Percentiles rank a stretch among this genome's conserved stretches.
Evolutionary conservation across 2,113 vertebrate species (phyloP).

Genomic region (Macquaria australasica): DNA sequence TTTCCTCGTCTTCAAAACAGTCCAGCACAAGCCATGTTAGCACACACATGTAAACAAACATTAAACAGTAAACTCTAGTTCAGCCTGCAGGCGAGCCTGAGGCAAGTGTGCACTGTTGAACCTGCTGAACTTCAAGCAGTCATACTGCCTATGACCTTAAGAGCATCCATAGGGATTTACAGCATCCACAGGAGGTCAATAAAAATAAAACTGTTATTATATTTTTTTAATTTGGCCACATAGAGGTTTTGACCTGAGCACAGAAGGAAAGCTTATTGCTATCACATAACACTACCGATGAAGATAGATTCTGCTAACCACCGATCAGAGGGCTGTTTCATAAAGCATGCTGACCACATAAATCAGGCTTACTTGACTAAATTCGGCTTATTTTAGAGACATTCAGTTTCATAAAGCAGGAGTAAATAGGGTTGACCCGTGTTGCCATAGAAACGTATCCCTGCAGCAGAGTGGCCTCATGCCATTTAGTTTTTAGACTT

Average conservation of each 20-base stretch:
- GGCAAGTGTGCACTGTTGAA: slow-evolving; percentile 3
- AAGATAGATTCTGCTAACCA: not conserved
- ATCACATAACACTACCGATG: not conserved
- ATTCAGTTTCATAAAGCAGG: not conserved
- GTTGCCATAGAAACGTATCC: not conserved
- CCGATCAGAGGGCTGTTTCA: not conserved
- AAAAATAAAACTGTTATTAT: not conserved
- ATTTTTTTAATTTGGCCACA: not conserved
- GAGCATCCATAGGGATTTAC: not conserved
- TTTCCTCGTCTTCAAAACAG: not conserved
- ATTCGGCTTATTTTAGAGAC: not conserved
- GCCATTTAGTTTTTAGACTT: not conserved
- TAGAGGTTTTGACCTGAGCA: not conserved
- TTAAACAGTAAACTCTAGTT: not conserved
- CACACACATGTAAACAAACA: not conserved
- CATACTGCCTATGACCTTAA: not conserved
- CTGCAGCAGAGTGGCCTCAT: not conserved
- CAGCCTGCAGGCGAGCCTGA: not conserved
- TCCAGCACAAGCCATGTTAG: not conserved
- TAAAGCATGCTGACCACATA: not conserved
- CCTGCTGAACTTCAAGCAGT: not conserved
- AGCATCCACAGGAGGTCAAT: not conserved
- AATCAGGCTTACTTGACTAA: not conserved
- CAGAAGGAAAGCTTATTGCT: not conserved
- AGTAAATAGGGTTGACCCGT: not conserved